These are phyloP conservation scores for Mythimna impura DNA, from an alignment of 2,888 invertebrate species.

Conservation along the genomic window DNA sequence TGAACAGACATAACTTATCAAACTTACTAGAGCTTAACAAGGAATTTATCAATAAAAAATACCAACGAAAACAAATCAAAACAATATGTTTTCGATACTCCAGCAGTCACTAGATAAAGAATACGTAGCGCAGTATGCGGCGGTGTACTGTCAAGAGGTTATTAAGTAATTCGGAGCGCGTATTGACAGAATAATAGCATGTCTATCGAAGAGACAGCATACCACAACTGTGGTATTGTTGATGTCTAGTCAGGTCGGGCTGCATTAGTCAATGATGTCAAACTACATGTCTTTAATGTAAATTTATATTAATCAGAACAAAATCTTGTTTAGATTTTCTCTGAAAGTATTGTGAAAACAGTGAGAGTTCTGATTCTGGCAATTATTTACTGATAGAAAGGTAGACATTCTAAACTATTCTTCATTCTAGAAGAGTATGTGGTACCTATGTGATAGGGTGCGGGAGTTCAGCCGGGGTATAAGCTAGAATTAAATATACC, in stretches of 20 bases:
- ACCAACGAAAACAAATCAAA: neutral
- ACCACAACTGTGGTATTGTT: neutral
- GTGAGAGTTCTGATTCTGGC: too few relatives aligned
- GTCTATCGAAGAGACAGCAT: neutral
- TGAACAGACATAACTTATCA: neutral
- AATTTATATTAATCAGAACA: neutral
- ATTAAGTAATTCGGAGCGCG: slow-evolving; percentile 7
- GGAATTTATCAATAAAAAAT: neutral
- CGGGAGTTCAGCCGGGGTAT: too few relatives aligned
- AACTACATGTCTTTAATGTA: neutral
- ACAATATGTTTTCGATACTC: neutral
- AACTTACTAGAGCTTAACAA: neutral
- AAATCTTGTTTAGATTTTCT: too few relatives aligned
- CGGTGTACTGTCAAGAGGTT: neutral
- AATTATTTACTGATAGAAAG: too few relatives aligned
- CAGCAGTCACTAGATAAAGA: neutral
- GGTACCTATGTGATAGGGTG: too few relatives aligned
- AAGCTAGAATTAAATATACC: neutral
- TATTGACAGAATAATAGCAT: slow-evolving; percentile 1
- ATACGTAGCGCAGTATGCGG: neutral
- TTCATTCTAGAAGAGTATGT: too few relatives aligned
- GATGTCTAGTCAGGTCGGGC: neutral
- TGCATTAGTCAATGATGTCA: neutral
- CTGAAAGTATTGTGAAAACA: too few relatives aligned
- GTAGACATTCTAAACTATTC: too few relatives aligned